Evolutionary conservation across 2,888 invertebrate genomes (phyloP).

Genomic region (Pachycephus smyrnensis): DNA sequence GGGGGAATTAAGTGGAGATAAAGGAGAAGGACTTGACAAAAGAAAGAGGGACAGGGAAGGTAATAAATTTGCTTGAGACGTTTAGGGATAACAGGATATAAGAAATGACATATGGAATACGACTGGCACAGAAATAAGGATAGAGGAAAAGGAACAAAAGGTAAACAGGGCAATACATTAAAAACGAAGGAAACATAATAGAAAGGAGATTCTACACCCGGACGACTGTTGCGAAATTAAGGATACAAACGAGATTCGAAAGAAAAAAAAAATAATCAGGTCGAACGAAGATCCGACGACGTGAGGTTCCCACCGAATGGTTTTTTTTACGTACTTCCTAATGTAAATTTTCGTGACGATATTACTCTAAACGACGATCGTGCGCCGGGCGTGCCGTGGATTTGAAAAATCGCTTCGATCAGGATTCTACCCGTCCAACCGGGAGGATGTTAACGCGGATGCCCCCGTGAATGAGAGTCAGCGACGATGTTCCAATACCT

Average conservation of each 20-base stretch:
- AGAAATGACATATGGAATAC: neutral
- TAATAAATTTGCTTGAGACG: neutral
- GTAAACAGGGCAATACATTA: neutral
- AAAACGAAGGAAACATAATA: neutral
- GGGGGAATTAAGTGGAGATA: conserved; percentile 1
- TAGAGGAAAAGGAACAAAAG: neutral
- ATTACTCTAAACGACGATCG: neutral
- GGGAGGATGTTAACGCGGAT: neutral
- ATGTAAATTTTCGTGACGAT: neutral
- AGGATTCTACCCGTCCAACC: neutral
- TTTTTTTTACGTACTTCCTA: neutral
- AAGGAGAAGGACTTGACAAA: conserved; percentile 12
- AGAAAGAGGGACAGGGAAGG: neutral
- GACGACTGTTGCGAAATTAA: neutral
- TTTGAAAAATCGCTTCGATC: neutral
- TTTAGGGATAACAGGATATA: neutral
- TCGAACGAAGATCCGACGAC: neutral
- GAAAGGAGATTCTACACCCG: neutral
- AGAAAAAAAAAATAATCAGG: neutral
- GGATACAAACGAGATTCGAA: neutral
- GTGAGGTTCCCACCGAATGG: conserved; percentile 1
- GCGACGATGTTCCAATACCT: neutral
- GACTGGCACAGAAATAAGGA: neutral
- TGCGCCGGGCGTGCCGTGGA: neutral
- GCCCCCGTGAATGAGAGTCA: neutral